A percentile compares a stretch with the other conserved stretches of the same genome.
Conservation (phyloP, 2,113 vertebrate species). For the Morphnarchus princeps region DNA sequence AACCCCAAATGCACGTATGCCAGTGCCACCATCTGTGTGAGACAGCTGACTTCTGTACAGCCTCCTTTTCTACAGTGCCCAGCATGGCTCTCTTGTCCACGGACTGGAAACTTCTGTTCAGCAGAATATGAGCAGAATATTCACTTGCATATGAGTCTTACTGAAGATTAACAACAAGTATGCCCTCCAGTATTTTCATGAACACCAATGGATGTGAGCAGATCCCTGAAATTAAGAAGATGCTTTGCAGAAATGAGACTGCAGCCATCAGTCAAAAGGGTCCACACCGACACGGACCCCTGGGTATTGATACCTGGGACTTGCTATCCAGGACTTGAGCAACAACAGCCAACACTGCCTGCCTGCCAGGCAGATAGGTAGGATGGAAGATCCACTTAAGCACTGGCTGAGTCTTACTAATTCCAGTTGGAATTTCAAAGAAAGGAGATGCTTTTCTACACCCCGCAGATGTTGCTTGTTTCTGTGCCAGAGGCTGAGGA, state of each 20-base stretch:
- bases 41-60: background rate
- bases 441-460: background rate
- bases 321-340: background rate
- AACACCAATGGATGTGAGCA: background rate
- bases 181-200: background rate
- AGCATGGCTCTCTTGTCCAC: background rate
- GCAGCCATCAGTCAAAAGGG: background rate
- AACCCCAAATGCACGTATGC: background rate
- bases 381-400: background rate
- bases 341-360: background rate
- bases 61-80: background rate
- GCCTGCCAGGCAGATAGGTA: background rate
- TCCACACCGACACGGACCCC: background rate
- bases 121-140: background rate
- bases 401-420: background rate
- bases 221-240: background rate
- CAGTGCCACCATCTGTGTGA: background rate
- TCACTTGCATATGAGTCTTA: background rate
- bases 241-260: background rate
- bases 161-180: background rate
- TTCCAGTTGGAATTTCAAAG: background rate
- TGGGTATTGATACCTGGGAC: background rate
- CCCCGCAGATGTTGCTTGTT: background rate
- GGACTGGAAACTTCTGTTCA: background rate
- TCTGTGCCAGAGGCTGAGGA: background rate